These are phyloP conservation scores for Tauraco hartlaubi DNA, from an alignment of 2,797 vertebrate species.

Conservation along the genomic window DNA sequence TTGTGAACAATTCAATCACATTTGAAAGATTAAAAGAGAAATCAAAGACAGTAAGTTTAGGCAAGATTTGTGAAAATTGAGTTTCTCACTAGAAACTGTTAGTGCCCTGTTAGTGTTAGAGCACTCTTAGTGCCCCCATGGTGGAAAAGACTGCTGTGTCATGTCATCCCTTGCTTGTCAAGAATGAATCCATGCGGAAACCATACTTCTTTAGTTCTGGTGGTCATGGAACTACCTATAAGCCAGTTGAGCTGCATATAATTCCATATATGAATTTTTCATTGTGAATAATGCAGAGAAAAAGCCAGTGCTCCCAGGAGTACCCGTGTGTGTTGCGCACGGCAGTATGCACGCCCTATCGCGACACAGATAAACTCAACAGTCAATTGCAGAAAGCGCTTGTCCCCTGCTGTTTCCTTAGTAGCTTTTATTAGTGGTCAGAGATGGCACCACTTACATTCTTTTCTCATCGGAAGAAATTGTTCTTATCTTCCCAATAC, in stretches of 20 bases:
- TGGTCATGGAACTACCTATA: neutral
- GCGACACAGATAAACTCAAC: neutral
- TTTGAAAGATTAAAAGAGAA: neutral
- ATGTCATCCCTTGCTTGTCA: neutral
- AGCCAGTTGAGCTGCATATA: neutral
- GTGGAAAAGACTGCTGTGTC: neutral
- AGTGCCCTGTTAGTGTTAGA: too few relatives aligned
- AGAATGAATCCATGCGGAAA: neutral
- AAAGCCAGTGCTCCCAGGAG: neutral
- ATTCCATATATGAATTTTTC: neutral
- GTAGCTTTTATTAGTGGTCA: constrained; percentile 30
- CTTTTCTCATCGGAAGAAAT: constrained; percentile 49
- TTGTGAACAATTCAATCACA: neutral
- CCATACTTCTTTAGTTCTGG: fast-evolving
- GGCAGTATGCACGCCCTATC: neutral
- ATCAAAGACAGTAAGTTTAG: neutral
- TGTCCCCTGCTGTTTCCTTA: constrained; percentile 14
- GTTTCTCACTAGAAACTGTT: neutral
- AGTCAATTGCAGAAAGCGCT: neutral
- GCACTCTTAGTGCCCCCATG: fast-evolving
- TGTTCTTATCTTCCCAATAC: neutral
- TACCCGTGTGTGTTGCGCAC: neutral
- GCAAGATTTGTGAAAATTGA: neutral
- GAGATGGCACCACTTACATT: constrained; percentile 30
- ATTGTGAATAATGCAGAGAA: neutral